These are phyloP conservation scores for Daboia siamensis DNA, from an alignment of 2,113 vertebrate genomes.

Conservation along the genomic window DNA sequence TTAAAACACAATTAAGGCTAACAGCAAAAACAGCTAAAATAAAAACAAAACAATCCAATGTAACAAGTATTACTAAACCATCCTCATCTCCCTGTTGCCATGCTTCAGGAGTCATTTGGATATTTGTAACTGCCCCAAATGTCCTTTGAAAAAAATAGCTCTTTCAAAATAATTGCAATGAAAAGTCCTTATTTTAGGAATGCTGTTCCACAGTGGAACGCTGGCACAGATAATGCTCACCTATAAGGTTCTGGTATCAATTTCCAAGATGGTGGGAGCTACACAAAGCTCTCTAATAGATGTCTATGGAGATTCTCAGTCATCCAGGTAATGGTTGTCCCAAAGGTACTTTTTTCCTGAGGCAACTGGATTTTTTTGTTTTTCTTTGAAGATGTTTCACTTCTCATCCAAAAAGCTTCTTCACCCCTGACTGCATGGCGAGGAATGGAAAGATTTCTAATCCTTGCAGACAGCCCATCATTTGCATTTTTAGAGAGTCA, in stretches of 20 bases:
- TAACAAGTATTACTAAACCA: neutral
- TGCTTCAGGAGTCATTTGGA: neutral
- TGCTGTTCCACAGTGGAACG: neutral
- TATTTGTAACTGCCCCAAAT: neutral
- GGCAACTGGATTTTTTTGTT: too few relatives aligned
- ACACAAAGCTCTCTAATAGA: neutral
- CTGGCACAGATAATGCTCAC: neutral
- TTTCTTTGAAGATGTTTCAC: too few relatives aligned
- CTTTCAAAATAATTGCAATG: neutral
- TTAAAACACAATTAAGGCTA: neutral
- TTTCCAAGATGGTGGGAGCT: neutral
- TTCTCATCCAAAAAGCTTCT: too few relatives aligned
- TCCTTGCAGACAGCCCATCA: too few relatives aligned
- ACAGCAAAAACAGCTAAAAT: neutral
- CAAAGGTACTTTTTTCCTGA: too few relatives aligned
- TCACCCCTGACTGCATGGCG: too few relatives aligned
- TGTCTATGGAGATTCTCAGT: too few relatives aligned
- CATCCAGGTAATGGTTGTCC: too few relatives aligned
- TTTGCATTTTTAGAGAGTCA: too few relatives aligned
- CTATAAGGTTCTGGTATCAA: neutral
- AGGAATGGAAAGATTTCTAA: too few relatives aligned
- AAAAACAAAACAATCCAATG: neutral
- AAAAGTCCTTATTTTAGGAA: neutral
- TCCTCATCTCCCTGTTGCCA: neutral
- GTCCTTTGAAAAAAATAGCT: neutral